A percentile compares a stretch with the other conserved stretches of the same genome.
Conservation (phyloP, 2,888 invertebrate species). For the Drosophila pegasa region DNA sequence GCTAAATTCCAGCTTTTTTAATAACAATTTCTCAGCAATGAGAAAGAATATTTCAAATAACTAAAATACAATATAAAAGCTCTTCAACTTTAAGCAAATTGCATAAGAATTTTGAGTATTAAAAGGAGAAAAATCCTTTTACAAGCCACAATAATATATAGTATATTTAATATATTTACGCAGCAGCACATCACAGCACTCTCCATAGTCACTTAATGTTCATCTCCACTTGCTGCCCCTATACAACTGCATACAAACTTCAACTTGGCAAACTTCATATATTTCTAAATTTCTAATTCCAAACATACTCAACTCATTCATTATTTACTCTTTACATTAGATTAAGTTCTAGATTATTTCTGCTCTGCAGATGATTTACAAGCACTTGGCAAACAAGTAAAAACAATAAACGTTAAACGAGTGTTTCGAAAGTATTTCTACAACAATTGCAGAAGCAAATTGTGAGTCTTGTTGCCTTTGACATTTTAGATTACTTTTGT, state of each 20-base stretch:
- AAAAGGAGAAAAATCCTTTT: no score
- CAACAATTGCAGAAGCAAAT: constrained; percentile 39
- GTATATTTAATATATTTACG: background rate
- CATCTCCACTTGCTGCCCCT: no score
- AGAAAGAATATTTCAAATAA: no score
- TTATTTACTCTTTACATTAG: background rate
- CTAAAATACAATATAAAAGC: no score
- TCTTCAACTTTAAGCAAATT: no score
- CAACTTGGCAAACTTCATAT: background rate
- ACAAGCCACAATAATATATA: background rate
- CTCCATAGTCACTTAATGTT: background rate
- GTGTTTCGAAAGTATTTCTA: constrained; percentile 26
- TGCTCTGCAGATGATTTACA: background rate
- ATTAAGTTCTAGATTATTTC: no score
- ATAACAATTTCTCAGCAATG: no score
- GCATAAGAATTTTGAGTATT: no score
- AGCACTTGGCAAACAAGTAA: background rate
- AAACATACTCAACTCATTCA: background rate
- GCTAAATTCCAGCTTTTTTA: no score
- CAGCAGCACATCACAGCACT: background rate
- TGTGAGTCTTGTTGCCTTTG: background rate
- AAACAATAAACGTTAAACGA: background rate
- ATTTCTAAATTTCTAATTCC: no score
- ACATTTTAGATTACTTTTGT: constrained; percentile 32
- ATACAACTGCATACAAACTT: no score